Evolutionary conservation across 1,140 invertebrate species (phyloP).

Genomic region (Caligus rogercresseyi): DNA sequence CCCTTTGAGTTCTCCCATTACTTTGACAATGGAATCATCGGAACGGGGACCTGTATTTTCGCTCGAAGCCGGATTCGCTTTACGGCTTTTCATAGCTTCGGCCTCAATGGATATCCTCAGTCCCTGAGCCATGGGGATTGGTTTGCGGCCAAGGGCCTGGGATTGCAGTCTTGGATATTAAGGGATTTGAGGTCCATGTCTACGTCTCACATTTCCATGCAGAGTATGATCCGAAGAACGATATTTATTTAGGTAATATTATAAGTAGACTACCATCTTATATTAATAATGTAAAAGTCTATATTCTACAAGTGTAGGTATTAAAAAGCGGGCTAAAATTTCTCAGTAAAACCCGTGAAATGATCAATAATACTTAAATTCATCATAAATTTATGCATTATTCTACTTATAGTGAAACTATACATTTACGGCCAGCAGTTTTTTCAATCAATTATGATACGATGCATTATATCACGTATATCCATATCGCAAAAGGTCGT

Average conservation of each 20-base stretch:
- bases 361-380: too few species aligned
- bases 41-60: slow-evolving; percentile 17
- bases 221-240: slow-evolving; percentile 4
- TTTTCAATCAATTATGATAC: too few species aligned
- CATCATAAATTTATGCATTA: too few species aligned
- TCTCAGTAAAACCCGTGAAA: background rate
- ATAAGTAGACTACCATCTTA: background rate
- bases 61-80: background rate
- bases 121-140: slow-evolving; percentile 16
- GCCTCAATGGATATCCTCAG: slow-evolving; percentile 17
- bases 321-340: too few species aligned
- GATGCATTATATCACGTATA: too few species aligned
- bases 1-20: slow-evolving; percentile 6
- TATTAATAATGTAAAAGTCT: background rate
- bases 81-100: slow-evolving; percentile 14
- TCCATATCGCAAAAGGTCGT: too few species aligned
- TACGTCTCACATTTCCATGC: slow-evolving; percentile 12
- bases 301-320: too few species aligned
- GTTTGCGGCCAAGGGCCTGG: slow-evolving; percentile 18
- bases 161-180: slow-evolving; percentile 2
- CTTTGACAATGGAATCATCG: slow-evolving; percentile 19
- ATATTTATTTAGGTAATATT: slow-evolving; percentile 16
- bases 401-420: too few species aligned
- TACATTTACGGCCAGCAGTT: too few species aligned
- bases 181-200: slow-evolving; percentile 3